Evolutionary conservation across 2,797 vertebrate species (phyloP).

Genomic region (Poecile montanus): DNA sequence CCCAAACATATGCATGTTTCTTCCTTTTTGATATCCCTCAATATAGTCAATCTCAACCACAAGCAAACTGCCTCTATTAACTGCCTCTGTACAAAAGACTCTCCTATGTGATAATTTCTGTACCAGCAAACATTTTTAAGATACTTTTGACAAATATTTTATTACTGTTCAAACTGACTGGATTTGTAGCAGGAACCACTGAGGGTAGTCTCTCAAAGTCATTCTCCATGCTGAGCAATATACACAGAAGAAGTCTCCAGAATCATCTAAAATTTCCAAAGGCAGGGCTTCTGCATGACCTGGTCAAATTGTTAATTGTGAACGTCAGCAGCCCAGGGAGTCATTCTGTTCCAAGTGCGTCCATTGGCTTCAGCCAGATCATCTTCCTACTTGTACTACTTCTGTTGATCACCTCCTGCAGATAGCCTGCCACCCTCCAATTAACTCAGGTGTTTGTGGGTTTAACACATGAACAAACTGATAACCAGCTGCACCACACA

Average conservation of each 20-base stretch:
- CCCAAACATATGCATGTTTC: rapidly evolving
- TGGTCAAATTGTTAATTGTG: neutral
- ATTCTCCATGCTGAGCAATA: neutral
- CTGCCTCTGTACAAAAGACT: neutral
- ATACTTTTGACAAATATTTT: neutral
- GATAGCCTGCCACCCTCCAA: neutral
- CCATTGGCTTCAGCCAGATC: neutral
- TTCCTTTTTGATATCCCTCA: neutral
- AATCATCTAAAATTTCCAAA: neutral
- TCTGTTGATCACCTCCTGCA: neutral
- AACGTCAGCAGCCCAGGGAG: neutral
- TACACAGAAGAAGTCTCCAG: neutral
- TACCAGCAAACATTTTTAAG: neutral
- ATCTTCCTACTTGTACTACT: neutral
- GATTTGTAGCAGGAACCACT: neutral
- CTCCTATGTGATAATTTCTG: neutral
- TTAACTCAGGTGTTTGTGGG: neutral
- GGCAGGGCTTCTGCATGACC: rapidly evolving
- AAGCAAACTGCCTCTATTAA: neutral
- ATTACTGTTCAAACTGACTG: neutral
- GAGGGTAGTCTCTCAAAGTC: neutral
- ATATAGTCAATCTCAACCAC: neutral
- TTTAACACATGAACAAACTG: neutral
- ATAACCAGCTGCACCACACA: neutral
- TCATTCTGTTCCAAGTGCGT: neutral